A percentile compares a stretch with the other conserved stretches of the same genome.
phyloP scores from a whole-genome alignment of 2,113 vertebrate species.

The Lichenostomus cassidix region DNA sequence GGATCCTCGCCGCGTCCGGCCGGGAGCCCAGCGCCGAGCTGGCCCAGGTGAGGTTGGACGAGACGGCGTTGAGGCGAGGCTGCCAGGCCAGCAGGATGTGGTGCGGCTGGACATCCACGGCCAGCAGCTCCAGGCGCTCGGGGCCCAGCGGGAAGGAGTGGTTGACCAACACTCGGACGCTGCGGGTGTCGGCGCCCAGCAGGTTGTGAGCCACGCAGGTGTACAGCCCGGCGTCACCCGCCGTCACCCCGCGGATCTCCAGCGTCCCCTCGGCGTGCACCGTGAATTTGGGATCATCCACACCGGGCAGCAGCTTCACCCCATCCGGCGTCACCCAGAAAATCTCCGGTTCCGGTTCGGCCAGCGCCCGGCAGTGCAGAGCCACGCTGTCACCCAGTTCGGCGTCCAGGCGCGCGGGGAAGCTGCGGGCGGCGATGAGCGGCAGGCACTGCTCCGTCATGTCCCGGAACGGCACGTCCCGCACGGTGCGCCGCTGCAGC shows the following conservation, averaged over 20 bases:
- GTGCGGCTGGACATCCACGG: constrained; percentile 78
- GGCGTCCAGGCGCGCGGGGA: constrained; percentile 80
- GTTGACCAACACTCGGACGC: constrained; percentile 82
- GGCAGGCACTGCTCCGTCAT: constrained; percentile 91
- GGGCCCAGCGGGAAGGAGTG: constrained; percentile 56
- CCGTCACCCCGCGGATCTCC: constrained; percentile 80
- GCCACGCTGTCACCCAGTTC: constrained; percentile 66
- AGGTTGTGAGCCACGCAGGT: constrained; percentile 95
- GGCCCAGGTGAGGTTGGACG: constrained; percentile 89
- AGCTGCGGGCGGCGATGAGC: constrained; percentile 82
- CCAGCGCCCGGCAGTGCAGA: constrained; percentile 91
- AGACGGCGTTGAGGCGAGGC: constrained; percentile 78
- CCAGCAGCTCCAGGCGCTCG: constrained; percentile 68
- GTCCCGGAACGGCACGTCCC: constrained; percentile 89
- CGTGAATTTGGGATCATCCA: constrained; percentile 57
- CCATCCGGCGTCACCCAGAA: constrained; percentile 93
- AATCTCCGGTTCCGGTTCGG: constrained; percentile 89
- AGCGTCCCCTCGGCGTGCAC: constrained; percentile 88
- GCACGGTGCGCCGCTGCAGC: constrained; percentile 81
- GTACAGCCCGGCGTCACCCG: constrained; percentile 84
- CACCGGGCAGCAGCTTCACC: constrained; percentile 72
- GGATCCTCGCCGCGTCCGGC: constrained; percentile 77
- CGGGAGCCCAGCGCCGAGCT: constrained; percentile 52
- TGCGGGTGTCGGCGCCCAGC: constrained; percentile 89
- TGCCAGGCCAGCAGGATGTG: constrained; percentile 86